Evolutionary conservation across 2,888 invertebrate species (phyloP), one percentile per base, ranked within the genome.

Genomic region (Apomyelois bistriatella): DNA sequence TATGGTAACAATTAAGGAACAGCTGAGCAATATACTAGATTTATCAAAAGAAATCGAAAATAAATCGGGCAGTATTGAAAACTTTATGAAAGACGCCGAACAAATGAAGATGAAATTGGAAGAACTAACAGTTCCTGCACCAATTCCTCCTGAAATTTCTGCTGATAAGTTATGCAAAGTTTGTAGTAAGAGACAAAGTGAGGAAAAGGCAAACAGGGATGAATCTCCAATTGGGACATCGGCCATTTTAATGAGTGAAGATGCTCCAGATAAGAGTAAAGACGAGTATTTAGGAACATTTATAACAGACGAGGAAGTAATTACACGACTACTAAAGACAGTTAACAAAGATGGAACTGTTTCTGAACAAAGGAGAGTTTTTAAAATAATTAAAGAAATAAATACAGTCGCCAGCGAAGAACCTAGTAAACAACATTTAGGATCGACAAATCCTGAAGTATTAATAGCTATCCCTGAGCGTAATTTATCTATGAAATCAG

Each of bases 31-130:
- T 13, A 43, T 43, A 28, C 5, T 43, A 6, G 42, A 43, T 28
- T 12, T 43, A 28, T 43, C 42, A 43, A 43, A 30, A 28, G 28
- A 28, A 28, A 43, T 43, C 0, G 12, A 9, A n/a, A 13, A 28
- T 6, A 43, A 28, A 12, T 28, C 42, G 42, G 12, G 28, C 6
- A 43, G 12, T 13, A 28, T 43, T 6, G 42, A 28, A 43, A 43
- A 12, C 28, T 43, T 43, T 10, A 43, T 43, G 8, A 28, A 3
- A 30, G n/a, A 9, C 17, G 30, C 41, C 12, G 41, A 32, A 40
- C 2, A 13, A 1, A 54, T 36, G 12, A 22, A 53, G 47, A 47
- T 16, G 36, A 49, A 48, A 12, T 42, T 42, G 41, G 41, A 51
- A 10, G 57, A 53, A 50, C 17, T 32, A 28, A 48, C 43, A 5